Evolutionary conservation across 1,140 invertebrate genomes (phyloP).

Genomic region (Drosophila nannoptera): DNA sequence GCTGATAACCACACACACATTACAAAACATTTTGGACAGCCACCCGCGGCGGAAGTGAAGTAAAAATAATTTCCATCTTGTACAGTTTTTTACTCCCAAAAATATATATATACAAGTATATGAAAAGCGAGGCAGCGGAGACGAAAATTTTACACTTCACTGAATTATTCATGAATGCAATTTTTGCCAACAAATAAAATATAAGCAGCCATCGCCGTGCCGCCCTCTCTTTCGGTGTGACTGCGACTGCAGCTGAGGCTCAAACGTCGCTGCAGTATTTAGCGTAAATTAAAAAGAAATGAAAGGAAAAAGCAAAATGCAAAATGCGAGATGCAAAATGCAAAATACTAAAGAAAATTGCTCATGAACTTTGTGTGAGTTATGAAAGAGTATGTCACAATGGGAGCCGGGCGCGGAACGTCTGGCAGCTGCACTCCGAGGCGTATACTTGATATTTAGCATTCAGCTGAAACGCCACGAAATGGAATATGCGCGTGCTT

Average conservation of each 20-base stretch:
- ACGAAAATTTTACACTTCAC: constrained; percentile 73
- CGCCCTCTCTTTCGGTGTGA: not conserved
- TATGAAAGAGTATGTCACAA: constrained; percentile 54
- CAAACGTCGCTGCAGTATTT: constrained; percentile 63
- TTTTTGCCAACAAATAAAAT: constrained; percentile 77
- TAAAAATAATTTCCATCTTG: constrained; percentile 57
- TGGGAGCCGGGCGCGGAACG: not conserved
- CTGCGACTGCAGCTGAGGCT: constrained; percentile 38
- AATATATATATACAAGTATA: constrained; percentile 22
- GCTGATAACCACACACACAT: constrained; percentile 69
- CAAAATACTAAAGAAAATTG: constrained; percentile 34
- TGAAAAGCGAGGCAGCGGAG: constrained; percentile 23
- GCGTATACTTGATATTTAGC: constrained; percentile 29
- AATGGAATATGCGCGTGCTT: constrained; percentile 35
- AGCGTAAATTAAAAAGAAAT: constrained; percentile 64
- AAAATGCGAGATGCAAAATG: not conserved
- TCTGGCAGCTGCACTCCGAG: not conserved
- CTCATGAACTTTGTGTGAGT: constrained; percentile 51
- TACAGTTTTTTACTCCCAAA: constrained; percentile 24
- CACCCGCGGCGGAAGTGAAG: constrained; percentile 41
- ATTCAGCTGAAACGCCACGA: constrained; percentile 14
- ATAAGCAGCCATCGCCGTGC: constrained; percentile 53
- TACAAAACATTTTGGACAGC: constrained; percentile 41
- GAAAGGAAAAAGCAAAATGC: constrained; percentile 23
- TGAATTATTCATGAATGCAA: constrained; percentile 77